phyloP scores from a whole-genome alignment of 2,113 vertebrate species.

The Gnathonemus longibarbis region DNA sequence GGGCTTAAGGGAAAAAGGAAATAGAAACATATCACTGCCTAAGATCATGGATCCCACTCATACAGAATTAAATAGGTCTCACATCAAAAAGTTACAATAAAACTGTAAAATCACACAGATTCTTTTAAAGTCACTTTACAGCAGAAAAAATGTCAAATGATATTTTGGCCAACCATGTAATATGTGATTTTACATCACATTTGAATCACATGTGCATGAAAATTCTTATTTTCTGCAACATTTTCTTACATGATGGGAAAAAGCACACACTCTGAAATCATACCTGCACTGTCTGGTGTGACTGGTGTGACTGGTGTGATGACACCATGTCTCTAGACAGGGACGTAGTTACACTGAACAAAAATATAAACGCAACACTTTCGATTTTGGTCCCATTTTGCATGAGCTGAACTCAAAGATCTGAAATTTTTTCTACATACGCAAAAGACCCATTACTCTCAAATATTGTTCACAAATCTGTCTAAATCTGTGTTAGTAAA shows the following conservation, averaged over 20 bases:
- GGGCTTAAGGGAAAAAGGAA: neutral
- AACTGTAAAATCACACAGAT: neutral
- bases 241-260: neutral
- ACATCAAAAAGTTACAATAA: conserved; percentile 10
- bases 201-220: neutral
- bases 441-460: too few relatives aligned
- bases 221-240: neutral
- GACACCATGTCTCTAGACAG: neutral
- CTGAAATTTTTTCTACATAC: too few relatives aligned
- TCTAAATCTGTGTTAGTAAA: too few relatives aligned
- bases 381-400: too few relatives aligned
- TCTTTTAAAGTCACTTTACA: neutral
- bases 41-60: neutral
- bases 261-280: neutral
- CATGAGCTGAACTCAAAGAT: too few relatives aligned
- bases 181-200: neutral
- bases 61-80: neutral
- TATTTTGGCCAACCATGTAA: neutral
- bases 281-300: neutral
- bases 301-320: neutral
- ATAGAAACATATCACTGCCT: neutral
- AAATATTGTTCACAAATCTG: too few relatives aligned
- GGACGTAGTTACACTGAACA: neutral
- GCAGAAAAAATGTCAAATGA: neutral
- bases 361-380: too few relatives aligned